These are phyloP conservation scores for Solenopsis invicta DNA, from an alignment of 1,140 invertebrate species.

Conservation along the genomic window DNA sequence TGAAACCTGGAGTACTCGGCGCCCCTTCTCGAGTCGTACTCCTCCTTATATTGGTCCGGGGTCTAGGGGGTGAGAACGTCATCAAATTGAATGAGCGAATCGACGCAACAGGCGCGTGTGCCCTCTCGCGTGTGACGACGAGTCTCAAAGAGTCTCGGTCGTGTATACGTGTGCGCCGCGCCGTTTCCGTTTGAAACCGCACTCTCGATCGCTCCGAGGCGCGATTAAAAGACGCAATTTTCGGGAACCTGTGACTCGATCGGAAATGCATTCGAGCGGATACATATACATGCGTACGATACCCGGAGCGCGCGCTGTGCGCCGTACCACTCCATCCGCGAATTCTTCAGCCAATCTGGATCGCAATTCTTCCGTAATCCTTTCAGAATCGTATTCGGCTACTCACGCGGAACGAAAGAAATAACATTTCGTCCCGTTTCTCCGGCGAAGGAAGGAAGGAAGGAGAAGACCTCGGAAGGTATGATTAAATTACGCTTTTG, in stretches of 20 bases:
- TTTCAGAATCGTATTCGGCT: constrained; percentile 3
- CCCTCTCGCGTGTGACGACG: constrained; percentile 4
- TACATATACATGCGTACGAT: not conserved
- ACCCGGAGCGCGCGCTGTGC: not conserved
- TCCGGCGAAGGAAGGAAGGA: not conserved
- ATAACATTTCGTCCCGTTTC: constrained; percentile 15
- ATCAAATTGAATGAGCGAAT: not conserved
- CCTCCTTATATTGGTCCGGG: constrained; percentile 93
- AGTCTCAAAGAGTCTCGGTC: constrained; percentile 22
- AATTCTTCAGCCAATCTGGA: constrained; percentile 21
- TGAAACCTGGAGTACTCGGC: constrained; percentile 97
- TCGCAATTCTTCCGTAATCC: constrained; percentile 36
- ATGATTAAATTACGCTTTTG: not conserved
- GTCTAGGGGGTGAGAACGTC: constrained; percentile 89
- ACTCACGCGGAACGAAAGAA: constrained; percentile 12
- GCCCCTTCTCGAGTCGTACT: constrained; percentile 94
- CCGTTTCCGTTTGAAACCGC: constrained; percentile 37
- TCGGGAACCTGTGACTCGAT: constrained; percentile 6
- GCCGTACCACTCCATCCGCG: not conserved
- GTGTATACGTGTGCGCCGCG: not conserved
- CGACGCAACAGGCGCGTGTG: constrained; percentile 51
- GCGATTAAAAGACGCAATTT: constrained; percentile 63
- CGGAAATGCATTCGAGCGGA: not conserved
- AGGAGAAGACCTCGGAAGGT: not conserved
- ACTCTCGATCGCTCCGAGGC: constrained; percentile 36